Percentiles rank a stretch among this genome's conserved stretches.
These are phyloP conservation scores for Nasonia longicornis DNA, from an alignment of 1,140 invertebrate species.

Conservation along the genomic window DNA sequence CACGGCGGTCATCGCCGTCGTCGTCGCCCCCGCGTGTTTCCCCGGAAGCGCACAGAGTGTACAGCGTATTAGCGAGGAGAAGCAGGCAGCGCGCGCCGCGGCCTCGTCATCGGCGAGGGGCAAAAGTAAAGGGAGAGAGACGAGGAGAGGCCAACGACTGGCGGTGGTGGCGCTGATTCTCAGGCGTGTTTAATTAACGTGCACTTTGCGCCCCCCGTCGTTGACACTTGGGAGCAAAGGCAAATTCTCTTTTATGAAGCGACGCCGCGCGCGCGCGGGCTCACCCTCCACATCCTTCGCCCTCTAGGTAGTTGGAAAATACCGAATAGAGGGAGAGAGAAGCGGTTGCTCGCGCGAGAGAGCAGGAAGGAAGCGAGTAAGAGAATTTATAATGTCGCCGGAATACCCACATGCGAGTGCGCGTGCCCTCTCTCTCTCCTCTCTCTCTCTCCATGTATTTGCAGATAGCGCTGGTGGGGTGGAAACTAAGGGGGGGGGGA, in stretches of 20 bases:
- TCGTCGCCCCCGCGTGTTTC: conserved; percentile 17
- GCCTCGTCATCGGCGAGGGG: not conserved
- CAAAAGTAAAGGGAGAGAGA: not conserved
- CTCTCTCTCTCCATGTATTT: not conserved
- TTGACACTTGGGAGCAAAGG: conserved; percentile 46
- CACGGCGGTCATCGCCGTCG: not conserved
- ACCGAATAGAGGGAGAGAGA: not conserved
- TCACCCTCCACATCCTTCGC: conserved; percentile 9
- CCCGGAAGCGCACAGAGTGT: not conserved
- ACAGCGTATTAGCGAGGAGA: not conserved
- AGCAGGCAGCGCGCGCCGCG: no score
- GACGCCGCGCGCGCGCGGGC: conserved; percentile 13
- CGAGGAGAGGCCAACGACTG: conserved; percentile 3
- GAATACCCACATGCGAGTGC: not conserved
- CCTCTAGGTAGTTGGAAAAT: not conserved
- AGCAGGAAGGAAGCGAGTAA: not conserved
- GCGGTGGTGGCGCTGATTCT: conserved; percentile 13
- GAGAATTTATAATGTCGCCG: conserved; percentile 7
- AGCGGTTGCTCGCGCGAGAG: not conserved
- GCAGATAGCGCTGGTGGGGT: not conserved
- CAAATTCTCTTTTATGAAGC: conserved; percentile 34
- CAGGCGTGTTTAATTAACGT: conserved; percentile 52
- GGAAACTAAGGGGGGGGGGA: not conserved
- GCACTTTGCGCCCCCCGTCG: conserved; percentile 47
- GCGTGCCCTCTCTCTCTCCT: not conserved